Conservation (phyloP, 2,797 vertebrate genomes). For the Acanthurus leucopareius region DNA sequence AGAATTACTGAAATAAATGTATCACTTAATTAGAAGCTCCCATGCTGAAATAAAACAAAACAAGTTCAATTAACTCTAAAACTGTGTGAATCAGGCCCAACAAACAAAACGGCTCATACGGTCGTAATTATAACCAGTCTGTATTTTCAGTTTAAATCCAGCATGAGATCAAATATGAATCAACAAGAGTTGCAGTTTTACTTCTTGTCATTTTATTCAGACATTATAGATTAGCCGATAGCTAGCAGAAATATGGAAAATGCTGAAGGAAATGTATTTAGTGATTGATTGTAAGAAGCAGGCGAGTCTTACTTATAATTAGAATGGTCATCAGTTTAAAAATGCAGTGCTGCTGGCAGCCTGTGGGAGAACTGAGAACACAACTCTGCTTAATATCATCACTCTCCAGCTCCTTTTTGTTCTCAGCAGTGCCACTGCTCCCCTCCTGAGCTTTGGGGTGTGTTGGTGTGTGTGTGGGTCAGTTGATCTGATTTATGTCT, state of each 20-base stretch:
- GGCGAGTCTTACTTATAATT: neutral
- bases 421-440: neutral
- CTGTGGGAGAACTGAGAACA: slow-evolving; percentile 9
- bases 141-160: neutral
- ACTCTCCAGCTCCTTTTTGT: slow-evolving; percentile 11
- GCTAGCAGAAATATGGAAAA: neutral
- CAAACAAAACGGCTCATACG: neutral
- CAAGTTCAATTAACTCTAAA: neutral
- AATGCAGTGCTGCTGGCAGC: slow-evolving; percentile 25
- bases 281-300: slow-evolving; percentile 20
- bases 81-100: neutral
- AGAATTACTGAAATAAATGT: neutral
- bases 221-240: neutral
- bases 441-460: neutral
- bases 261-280: slow-evolving; percentile 8
- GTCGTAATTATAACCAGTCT: neutral
- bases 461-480: neutral
- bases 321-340: slow-evolving; percentile 16
- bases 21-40: neutral
- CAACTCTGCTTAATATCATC: slow-evolving; percentile 13
- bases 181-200: neutral
- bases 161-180: neutral
- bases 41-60: neutral
- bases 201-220: neutral
- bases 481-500: too few relatives aligned